These are phyloP conservation scores for Petrocephalus microphthalmus DNA, from an alignment of 2,113 vertebrate genomes.

Conservation along the genomic window DNA sequence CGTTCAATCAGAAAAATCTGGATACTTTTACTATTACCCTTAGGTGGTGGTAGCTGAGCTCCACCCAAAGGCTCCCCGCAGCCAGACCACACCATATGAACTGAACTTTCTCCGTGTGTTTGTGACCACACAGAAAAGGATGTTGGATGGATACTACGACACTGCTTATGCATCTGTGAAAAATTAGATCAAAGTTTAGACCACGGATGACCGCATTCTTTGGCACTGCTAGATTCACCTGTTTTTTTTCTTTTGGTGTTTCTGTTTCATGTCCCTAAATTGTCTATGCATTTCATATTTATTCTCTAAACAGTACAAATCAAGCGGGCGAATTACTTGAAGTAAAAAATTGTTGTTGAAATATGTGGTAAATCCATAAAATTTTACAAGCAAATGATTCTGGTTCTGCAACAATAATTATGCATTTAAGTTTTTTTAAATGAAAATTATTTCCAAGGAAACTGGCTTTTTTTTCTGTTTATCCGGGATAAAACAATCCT, in stretches of 20 bases:
- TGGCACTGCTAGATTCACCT: background rate
- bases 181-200: background rate
- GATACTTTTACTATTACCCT: background rate
- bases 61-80: background rate
- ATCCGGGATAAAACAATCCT: background rate
- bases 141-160: background rate
- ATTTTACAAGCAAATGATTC: background rate
- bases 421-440: background rate
- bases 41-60: background rate
- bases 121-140: constrained; percentile 8
- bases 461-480: background rate
- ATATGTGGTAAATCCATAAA: background rate
- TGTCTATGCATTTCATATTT: background rate
- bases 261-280: background rate
- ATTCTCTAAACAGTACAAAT: background rate
- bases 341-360: background rate
- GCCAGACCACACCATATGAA: constrained; percentile 16
- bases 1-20: background rate
- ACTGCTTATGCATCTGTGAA: background rate
- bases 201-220: background rate
- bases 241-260: background rate
- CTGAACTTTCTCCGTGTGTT: background rate
- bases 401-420: background rate
- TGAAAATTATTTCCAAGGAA: background rate
- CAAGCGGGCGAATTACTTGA: background rate